phyloP scores from a whole-genome alignment of 2,797 vertebrate genomes.

The Arnoldichthys spilopterus region DNA sequence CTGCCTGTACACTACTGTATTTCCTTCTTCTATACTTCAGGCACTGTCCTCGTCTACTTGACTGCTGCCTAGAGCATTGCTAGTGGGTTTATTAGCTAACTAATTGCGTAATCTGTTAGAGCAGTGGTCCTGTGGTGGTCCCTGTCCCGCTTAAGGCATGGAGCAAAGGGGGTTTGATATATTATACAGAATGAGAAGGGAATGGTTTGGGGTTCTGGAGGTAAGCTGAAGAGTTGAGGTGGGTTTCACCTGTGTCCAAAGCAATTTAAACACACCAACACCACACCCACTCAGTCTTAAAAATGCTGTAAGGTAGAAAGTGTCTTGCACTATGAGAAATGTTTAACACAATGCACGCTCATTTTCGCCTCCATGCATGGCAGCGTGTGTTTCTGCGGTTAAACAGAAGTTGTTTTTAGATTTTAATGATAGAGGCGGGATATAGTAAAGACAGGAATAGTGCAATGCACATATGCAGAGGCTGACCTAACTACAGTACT shows the following conservation, averaged over 20 bases:
- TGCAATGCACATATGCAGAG: slow-evolving; percentile 68
- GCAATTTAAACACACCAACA: background rate
- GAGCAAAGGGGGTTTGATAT: no score
- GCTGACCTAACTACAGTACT: slow-evolving; percentile 41
- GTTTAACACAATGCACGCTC: slow-evolving; percentile 75
- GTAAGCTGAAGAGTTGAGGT: background rate
- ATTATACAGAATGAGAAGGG: no score
- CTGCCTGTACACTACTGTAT: no score
- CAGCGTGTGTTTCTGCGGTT: slow-evolving; percentile 65
- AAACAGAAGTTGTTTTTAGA: slow-evolving; percentile 67
- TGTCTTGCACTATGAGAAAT: slow-evolving; percentile 70
- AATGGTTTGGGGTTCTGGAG: no score
- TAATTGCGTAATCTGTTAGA: no score
- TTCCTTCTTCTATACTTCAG: no score
- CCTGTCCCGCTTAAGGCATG: no score
- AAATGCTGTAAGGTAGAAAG: slow-evolving; percentile 74
- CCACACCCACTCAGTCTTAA: slow-evolving; percentile 54
- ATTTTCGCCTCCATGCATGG: slow-evolving; percentile 78
- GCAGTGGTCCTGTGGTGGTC: no score
- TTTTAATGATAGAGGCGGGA: slow-evolving; percentile 72
- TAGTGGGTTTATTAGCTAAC: no score
- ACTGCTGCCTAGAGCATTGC: no score
- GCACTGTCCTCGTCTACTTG: no score
- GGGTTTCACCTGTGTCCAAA: background rate
- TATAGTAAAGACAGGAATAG: slow-evolving; percentile 70